Base-by-base conservation (phyloP, 2,888 invertebrate species). In the Tridacna gigas region DNA sequence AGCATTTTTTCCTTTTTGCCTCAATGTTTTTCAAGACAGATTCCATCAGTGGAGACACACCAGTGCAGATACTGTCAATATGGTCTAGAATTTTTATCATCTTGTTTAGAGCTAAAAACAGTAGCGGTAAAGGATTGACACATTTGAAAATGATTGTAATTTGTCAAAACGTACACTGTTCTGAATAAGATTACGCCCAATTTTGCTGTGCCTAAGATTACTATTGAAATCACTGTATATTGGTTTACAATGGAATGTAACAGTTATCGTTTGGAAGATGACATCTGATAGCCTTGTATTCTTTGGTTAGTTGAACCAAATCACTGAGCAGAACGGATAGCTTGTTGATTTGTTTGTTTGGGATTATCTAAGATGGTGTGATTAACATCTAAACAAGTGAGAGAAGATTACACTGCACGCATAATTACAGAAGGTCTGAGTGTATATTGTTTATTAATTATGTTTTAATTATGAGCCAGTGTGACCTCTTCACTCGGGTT, bases 321-420 rank as follows among this genome's bases (percentile, higher is more conserved):
- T 82, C 76, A 86, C 71, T 80, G 78, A 65, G 86, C 76, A 80
- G 80, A 86, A 85, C 85, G 56, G 80, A 74, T 82, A 82, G 67
- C 69, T 65, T 65, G 76, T 82, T 82, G 80, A 74, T 75, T 60
- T 37, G 65, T 65, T 79, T 78, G 80, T 77, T 80, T 75, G 69
- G n/a, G 75, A 66, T 80, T 78, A 82, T 82, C 82, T 82, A 71
- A 80, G 77, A 78, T 18, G 73, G 73, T 74, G 69, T 80, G 80
- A 80, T 84, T 61, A 84, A 74, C 82, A 73, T 74, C 69, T 25
- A n/a, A 45, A 67, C 48, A 77, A 69, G 66, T 56, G 71, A 61
- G 63, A 79, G 77, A 83, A 79, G 51, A 76, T 83, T 77, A 73
- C 69, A 65, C 26, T 79, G 66, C 67, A 79, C 76, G 83, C 77